These are phyloP conservation scores for Oostethus manadensis DNA, from an alignment of 2,113 vertebrate species.

Conservation along the genomic window DNA sequence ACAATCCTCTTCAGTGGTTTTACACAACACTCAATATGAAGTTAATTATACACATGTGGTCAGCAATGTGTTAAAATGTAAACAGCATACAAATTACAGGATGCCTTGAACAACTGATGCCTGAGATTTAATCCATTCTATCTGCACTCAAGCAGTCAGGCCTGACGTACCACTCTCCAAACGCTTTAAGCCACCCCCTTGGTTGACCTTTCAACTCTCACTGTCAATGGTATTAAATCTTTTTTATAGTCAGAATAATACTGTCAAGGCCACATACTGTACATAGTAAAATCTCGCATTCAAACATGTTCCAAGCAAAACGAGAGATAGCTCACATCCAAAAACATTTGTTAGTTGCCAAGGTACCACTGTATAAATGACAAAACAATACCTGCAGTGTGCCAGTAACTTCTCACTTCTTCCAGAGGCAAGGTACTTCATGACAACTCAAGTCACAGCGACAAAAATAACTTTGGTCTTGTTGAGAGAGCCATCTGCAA, in stretches of 20 bases:
- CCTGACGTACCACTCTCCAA: slow-evolving; percentile 7
- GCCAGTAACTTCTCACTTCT: too few species aligned
- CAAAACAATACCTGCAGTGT: too few species aligned
- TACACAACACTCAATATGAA: background rate
- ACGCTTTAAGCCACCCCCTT: background rate
- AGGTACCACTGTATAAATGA: too few species aligned
- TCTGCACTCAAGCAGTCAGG: background rate
- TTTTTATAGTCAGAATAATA: background rate
- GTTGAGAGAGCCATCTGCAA: too few species aligned
- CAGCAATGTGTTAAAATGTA: slow-evolving; percentile 8
- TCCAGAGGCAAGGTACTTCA: too few species aligned
- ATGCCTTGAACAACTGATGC: background rate
- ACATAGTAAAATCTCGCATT: too few species aligned
- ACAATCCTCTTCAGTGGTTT: slow-evolving; percentile 1
- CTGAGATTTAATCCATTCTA: slow-evolving; percentile 2
- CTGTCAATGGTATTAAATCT: background rate
- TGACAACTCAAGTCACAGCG: too few species aligned
- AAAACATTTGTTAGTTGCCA: too few species aligned
- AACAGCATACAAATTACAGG: background rate
- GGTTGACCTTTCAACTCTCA: slow-evolving; percentile 1
- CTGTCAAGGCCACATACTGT: background rate
- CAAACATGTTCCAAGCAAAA: too few species aligned
- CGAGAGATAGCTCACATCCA: too few species aligned
- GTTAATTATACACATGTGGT: background rate
- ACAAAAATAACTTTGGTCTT: too few species aligned